Evolutionary conservation across 2,888 invertebrate species (phyloP).

Genomic region (Blastobasis lacticolella): DNA sequence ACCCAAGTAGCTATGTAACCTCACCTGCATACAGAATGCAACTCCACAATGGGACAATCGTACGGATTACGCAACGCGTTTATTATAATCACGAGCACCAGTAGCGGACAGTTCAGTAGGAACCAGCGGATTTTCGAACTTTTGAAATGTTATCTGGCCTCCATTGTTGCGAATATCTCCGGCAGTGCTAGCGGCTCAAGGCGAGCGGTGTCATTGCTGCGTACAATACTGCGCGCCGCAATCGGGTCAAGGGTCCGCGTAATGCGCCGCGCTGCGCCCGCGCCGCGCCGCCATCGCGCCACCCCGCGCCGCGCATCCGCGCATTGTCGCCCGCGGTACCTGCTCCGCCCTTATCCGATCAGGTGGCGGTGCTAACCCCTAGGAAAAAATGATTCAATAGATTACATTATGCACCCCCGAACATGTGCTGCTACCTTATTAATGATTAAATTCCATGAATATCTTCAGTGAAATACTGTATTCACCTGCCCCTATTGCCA

Average conservation of each 20-base stretch:
- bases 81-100: conserved; percentile 52
- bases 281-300: conserved; percentile 25
- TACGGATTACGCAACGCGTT: conserved; percentile 49
- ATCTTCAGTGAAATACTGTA: conserved; percentile 42
- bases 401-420: conserved; percentile 54
- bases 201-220: conserved; percentile 73
- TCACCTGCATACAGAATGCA: conserved; percentile 14
- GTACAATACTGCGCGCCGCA: conserved; percentile 63
- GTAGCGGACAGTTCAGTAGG: conserved; percentile 37
- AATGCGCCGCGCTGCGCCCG: conserved; percentile 27
- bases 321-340: conserved; percentile 41
- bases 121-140: conserved; percentile 67
- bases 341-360: conserved; percentile 48
- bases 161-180: conserved; percentile 75
- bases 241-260: conserved; percentile 66
- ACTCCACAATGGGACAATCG: conserved; percentile 29
- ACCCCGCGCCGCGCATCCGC: conserved; percentile 14
- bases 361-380: conserved; percentile 46
- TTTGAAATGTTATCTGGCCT: conserved; percentile 74
- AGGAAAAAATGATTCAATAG: conserved; percentile 23
- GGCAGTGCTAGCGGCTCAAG: conserved; percentile 72
- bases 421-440: conserved; percentile 21
- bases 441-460: conserved; percentile 44
- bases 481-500: conserved; percentile 57
- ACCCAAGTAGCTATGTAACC: no score